phyloP scores from a whole-genome alignment of 2,797 vertebrate species.

The Lophius americanus region DNA sequence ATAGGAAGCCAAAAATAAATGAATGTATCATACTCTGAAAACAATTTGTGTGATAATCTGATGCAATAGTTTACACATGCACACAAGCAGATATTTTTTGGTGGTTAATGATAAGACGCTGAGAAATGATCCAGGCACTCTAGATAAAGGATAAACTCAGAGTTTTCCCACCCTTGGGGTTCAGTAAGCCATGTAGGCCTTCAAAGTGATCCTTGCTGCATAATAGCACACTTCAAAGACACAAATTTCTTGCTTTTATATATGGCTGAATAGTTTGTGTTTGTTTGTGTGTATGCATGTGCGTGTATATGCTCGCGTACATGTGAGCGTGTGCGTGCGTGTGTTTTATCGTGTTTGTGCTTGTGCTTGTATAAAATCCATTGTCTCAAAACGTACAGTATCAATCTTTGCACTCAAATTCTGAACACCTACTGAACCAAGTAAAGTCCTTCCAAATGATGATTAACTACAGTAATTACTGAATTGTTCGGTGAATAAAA shows the following conservation, averaged over 20 bases:
- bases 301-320: too few species aligned
- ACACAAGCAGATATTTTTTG: slow-evolving; percentile 21
- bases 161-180: slow-evolving; percentile 51
- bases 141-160: slow-evolving; percentile 44
- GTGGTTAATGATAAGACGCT: slow-evolving; percentile 33
- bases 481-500: slow-evolving; percentile 46
- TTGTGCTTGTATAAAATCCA: not conserved
- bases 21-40: too few species aligned
- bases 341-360: too few species aligned
- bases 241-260: slow-evolving; percentile 49
- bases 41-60: slow-evolving; percentile 30
- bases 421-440: slow-evolving; percentile 54
- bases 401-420: slow-evolving; percentile 52
- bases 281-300: too few species aligned
- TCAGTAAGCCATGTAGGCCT: slow-evolving; percentile 57
- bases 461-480: slow-evolving; percentile 68
- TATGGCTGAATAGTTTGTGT: slow-evolving; percentile 7
- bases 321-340: too few species aligned
- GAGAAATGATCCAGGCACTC: too few species aligned
- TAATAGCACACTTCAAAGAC: slow-evolving; percentile 40
- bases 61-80: slow-evolving; percentile 10
- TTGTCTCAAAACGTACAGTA: slow-evolving; percentile 35
- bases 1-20: too few species aligned
- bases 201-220: slow-evolving; percentile 44
- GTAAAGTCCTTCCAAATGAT: slow-evolving; percentile 60